A percentile compares a stretch with the other conserved stretches of the same genome.
phyloP scores from a whole-genome alignment of 2,113 vertebrate species.

The Sander lucioperca region DNA sequence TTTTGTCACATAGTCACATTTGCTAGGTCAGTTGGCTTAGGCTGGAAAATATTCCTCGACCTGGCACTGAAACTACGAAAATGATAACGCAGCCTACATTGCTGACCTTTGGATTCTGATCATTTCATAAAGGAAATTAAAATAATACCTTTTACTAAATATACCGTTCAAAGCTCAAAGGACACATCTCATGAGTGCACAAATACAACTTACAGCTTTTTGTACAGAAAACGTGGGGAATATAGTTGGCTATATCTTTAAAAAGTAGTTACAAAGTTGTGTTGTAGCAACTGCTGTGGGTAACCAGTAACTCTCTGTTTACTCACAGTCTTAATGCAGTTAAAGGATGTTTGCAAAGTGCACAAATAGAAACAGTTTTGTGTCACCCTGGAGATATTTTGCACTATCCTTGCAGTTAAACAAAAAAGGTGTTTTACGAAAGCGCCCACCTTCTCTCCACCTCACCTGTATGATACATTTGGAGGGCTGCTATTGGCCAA shows the following conservation, averaged over 20 bases:
- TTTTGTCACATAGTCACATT: background rate
- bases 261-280: background rate
- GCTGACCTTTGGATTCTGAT: background rate
- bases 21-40: background rate
- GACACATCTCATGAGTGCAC: too few species aligned
- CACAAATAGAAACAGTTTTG: background rate
- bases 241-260: background rate
- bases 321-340: background rate
- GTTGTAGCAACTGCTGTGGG: too few species aligned
- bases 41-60: too few species aligned
- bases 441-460: background rate
- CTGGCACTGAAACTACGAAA: too few species aligned
- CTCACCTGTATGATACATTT: constrained; percentile 86
- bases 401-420: background rate
- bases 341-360: background rate
- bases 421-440: background rate
- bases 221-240: background rate
- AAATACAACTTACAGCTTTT: background rate
- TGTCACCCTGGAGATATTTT: background rate
- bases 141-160: too few species aligned
- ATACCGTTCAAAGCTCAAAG: background rate
- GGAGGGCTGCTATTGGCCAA: constrained; percentile 8
- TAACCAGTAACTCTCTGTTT: background rate
- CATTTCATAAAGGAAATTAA: background rate
- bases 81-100: background rate